Base-by-base conservation (phyloP, 2,113 vertebrate genomes). In the Gymnorhina tibicen region DNA sequence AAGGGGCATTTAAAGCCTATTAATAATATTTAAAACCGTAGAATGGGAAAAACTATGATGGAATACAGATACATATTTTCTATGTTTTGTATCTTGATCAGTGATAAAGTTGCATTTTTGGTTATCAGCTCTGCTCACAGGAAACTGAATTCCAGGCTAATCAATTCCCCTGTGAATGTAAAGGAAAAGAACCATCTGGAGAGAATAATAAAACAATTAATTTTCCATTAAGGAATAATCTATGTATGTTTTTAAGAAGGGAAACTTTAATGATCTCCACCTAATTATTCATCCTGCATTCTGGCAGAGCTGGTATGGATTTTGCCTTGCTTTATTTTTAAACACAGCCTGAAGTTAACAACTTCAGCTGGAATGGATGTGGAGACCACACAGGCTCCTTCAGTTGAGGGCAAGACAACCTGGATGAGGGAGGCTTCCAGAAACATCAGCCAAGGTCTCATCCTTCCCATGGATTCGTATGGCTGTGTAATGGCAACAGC, bases 221-320 rank as follows among this genome's bases (percentile, higher is more conserved):
- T 96, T 97, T 98, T 97, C 95, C 97, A 98, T 98, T 98, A 98
- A 97, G 97, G 96, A 98, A 98, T 97, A 97, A 98, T 98, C 97
- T 97, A 98, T 97, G 95, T 97, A 95, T 97, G 97, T 98, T 98
- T 98, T 98, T 96, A 98, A 97, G 92, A 93, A 97, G 91, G 93
- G 89, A 74, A 97, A 91, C 68, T 91, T 97, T 97, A 97, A 97
- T 94, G 86, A 96, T 97, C 90, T 97, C 86, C 75, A 94, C 92
- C 94, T 97, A 95, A 96, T 56, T 85, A 97, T 93, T 96, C 92
- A 96, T 96, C 94, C 66, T 4, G 20, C 60, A 70, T 94, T 93
- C 91, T 63, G 53, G 89, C 39, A 82, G 62, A 41, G 39, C 46
- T 58, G 66, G 73, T 67, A 68, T 53, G 68, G 84, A 80, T 91